phyloP scores from a whole-genome alignment of 2,113 vertebrate genomes.

The Vulpes vulpes region DNA sequence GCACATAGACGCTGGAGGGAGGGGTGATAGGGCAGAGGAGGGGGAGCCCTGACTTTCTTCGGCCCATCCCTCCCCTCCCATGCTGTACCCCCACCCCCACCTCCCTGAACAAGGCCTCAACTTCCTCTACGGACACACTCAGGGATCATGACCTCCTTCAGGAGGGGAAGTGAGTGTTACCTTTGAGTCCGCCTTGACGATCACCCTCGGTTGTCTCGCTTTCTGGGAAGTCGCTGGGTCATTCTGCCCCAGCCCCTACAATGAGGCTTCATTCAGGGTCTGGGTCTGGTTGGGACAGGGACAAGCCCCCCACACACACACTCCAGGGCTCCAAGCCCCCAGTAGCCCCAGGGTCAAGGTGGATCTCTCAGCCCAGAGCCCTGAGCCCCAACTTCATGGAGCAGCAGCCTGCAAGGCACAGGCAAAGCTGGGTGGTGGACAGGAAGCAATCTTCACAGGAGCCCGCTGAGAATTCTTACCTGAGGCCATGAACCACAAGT shows the following conservation, averaged over 20 bases:
- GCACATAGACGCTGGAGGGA: not conserved
- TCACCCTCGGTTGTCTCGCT: not conserved
- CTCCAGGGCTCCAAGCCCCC: not conserved
- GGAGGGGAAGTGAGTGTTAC: not conserved
- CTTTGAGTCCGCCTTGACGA: not conserved
- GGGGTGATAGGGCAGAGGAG: no score
- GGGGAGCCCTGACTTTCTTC: not conserved
- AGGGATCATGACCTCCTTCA: not conserved
- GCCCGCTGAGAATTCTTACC: not conserved
- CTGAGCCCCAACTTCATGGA: not conserved
- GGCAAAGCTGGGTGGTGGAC: accelerated
- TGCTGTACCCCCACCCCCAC: not conserved
- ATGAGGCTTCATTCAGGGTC: not conserved
- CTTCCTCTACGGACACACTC: not conserved
- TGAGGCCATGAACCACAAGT: not conserved
- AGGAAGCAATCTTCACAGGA: not conserved
- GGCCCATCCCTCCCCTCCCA: not conserved
- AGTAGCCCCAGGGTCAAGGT: not conserved
- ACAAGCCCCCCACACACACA: not conserved
- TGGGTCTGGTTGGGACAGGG: not conserved
- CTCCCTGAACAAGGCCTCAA: not conserved
- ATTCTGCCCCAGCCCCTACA: accelerated
- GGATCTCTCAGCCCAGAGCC: not conserved
- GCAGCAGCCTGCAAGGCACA: no score
- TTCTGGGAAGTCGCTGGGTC: not conserved